Conservation (phyloP, 2,797 vertebrate species). For the Dendrocincla fuliginosa region DNA sequence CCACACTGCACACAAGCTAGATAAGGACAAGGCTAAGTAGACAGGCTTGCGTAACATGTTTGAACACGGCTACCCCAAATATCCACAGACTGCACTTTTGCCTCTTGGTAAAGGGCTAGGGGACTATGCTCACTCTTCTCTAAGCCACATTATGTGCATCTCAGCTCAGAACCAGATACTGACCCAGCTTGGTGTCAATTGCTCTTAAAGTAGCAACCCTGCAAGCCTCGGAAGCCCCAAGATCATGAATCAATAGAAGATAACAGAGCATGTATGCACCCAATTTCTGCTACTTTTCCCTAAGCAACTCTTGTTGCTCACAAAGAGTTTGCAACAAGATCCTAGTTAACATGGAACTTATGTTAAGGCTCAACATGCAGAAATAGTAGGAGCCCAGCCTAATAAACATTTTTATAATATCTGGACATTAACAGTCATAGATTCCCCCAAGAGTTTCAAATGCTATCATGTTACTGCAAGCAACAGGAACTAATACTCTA, state of each 20-base stretch:
- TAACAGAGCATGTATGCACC: fast-evolving
- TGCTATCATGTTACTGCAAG: background rate
- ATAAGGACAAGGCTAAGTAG: background rate
- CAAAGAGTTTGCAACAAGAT: background rate
- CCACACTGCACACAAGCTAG: background rate
- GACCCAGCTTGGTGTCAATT: background rate
- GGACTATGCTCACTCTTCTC: background rate
- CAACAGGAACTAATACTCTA: conserved; percentile 11
- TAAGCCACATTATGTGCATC: background rate
- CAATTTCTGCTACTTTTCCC: background rate
- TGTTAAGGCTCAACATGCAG: background rate
- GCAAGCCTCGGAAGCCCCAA: background rate
- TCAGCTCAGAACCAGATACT: background rate
- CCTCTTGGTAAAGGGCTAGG: background rate
- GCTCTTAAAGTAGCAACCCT: background rate
- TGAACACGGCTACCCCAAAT: background rate
- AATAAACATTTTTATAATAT: background rate
- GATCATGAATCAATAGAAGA: background rate
- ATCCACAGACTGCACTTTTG: background rate
- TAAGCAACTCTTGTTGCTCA: background rate
- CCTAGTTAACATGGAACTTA: background rate
- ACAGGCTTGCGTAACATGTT: fast-evolving
- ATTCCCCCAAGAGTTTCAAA: background rate
- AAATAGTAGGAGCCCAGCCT: background rate
- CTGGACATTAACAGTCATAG: background rate